Conservation (phyloP, 2,888 invertebrate species). For the Stictocephala bisonia region DNA sequence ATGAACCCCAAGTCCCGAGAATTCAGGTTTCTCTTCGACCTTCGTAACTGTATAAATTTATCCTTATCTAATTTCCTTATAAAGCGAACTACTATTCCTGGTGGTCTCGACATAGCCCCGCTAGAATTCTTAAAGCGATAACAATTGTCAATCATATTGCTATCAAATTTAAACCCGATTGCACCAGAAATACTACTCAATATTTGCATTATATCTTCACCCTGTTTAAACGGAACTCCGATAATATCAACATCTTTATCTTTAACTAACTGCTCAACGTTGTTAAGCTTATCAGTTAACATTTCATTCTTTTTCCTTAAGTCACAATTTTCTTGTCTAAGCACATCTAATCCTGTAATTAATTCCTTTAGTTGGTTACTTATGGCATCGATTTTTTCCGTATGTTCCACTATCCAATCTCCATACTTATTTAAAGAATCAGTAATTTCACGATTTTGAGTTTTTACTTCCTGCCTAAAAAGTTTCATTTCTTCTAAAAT, state of each 20-base stretch:
- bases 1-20: slow-evolving; percentile 4
- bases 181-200: background rate
- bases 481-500: background rate
- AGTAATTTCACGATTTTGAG: background rate
- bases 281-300: background rate
- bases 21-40: background rate
- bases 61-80: background rate
- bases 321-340: background rate
- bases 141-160: background rate
- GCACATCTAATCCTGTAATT: background rate
- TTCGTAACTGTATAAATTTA: background rate
- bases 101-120: background rate
- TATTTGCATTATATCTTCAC: background rate
- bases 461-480: background rate
- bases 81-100: background rate
- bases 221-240: background rate
- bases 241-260: slow-evolving; percentile 4
- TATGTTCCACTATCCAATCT: background rate
- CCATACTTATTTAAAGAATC: background rate
- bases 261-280: background rate
- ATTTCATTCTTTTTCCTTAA: background rate
- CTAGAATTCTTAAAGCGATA: background rate
- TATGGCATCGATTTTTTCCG: background rate
- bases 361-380: background rate
- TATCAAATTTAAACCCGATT: background rate